Conservation (phyloP, 2,113 vertebrate species). For the Pygoscelis antarcticus region DNA sequence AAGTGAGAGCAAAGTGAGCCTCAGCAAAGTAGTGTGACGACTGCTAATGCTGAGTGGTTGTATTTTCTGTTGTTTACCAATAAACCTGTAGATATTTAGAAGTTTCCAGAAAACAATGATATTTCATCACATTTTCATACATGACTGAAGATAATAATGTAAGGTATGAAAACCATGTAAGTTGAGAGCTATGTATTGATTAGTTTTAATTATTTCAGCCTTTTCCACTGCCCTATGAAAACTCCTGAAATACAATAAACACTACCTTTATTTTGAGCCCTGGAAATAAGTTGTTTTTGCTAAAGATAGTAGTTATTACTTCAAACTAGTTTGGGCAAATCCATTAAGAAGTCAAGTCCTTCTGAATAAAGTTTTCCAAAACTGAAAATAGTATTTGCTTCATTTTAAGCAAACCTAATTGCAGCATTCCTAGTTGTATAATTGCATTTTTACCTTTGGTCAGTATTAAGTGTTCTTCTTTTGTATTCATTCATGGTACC, state of each 20-base stretch:
- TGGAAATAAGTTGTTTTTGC: neutral
- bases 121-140: slow-evolving; percentile 30
- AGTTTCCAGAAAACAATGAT: slow-evolving; percentile 18
- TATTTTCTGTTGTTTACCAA: neutral
- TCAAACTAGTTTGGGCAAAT: neutral
- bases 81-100: neutral
- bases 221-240: neutral
- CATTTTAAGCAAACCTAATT: neutral
- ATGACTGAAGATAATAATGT: neutral
- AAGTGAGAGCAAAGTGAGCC: neutral
- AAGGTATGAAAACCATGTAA: slow-evolving; percentile 29
- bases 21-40: neutral
- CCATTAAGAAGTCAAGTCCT: neutral
- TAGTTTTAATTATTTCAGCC: slow-evolving; percentile 38
- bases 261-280: neutral
- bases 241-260: slow-evolving; percentile 34
- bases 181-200: neutral
- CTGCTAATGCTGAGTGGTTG: neutral
- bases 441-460: neutral
- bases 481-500: neutral
- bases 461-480: neutral
- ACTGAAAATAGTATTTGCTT: neutral
- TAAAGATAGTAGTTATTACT: neutral
- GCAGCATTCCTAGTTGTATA: neutral
- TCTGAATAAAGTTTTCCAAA: neutral